A percentile compares a stretch with the other conserved stretches of the same genome.
Evolutionary conservation across 2,113 vertebrate species (phyloP).

Genomic region (Tetraodon nigroviridis): DNA sequence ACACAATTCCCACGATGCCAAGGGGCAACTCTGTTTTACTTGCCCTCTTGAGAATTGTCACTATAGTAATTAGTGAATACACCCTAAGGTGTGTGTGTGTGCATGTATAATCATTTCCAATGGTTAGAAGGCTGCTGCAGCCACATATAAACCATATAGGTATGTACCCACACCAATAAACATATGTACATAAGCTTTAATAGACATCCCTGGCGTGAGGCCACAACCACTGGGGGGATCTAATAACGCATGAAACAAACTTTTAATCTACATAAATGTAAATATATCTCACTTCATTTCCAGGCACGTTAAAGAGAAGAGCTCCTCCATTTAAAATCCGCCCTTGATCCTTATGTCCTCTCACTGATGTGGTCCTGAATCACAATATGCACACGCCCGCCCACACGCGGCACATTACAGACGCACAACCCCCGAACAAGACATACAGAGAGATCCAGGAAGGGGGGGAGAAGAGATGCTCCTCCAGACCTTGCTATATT

Average conservation of each 20-base stretch:
- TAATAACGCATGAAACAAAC: no score
- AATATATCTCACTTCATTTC: background rate
- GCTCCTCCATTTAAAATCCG: constrained; percentile 60
- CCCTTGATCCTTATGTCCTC: constrained; percentile 61
- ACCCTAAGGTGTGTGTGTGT: constrained; percentile 30
- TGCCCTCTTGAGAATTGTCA: constrained; percentile 34
- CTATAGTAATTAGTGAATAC: constrained; percentile 59
- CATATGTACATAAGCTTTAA: no score
- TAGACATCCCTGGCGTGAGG: no score
- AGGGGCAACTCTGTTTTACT: constrained; percentile 32
- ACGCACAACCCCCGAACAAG: background rate
- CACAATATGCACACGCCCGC: constrained; percentile 24
- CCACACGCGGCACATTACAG: background rate
- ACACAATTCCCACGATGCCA: constrained; percentile 42
- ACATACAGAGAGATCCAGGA: background rate
- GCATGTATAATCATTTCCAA: background rate
- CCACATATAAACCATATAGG: no score
- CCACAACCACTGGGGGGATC: no score
- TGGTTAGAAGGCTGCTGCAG: no score
- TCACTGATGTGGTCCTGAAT: constrained; percentile 51
- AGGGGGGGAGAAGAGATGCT: background rate
- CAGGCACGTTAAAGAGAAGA: constrained; percentile 48
- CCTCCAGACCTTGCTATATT: constrained; percentile 3
- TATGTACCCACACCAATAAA: no score
- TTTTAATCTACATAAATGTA: no score